A percentile compares a stretch with the other conserved stretches of the same genome.
phyloP scores from a whole-genome alignment of 2,797 vertebrate genomes.

The Champsocephalus esox region DNA sequence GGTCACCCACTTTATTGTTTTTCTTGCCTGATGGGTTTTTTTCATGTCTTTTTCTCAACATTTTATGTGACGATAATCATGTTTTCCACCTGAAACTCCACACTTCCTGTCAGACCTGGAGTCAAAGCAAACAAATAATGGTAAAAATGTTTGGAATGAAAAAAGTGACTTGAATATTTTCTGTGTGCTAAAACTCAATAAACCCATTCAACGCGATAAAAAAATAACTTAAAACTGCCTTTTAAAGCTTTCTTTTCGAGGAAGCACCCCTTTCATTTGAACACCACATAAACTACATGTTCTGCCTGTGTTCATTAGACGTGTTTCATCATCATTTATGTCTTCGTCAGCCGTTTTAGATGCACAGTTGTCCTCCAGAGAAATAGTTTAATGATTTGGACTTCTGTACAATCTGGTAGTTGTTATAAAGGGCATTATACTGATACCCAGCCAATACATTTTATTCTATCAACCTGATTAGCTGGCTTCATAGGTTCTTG shows the following conservation, averaged over 20 bases:
- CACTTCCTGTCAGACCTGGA: constrained; percentile 21
- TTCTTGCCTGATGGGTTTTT: constrained; percentile 11
- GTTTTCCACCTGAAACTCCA: constrained; percentile 34
- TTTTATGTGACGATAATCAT: constrained; percentile 27
- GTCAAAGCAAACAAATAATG: constrained; percentile 2
- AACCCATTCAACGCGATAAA: constrained; percentile 6
- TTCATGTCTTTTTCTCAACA: constrained; percentile 18
- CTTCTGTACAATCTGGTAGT: constrained; percentile 34
- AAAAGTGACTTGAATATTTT: constrained; percentile 22
- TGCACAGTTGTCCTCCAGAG: constrained; percentile 14
- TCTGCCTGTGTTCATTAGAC: constrained; percentile 15
- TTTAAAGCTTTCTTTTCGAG: constrained; percentile 22
- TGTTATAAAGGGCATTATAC: constrained; percentile 40
- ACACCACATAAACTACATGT: neutral
- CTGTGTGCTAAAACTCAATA: constrained; percentile 23
- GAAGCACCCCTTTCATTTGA: constrained; percentile 34
- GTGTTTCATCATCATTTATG: constrained; percentile 1
- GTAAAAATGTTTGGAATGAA: constrained; percentile 20
- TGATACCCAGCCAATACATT: constrained; percentile 28
- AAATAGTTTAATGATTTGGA: constrained; percentile 16
- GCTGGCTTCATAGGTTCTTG: constrained; percentile 35
- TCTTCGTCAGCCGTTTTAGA: constrained; percentile 23
- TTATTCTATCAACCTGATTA: constrained; percentile 29
- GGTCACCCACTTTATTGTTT: neutral
- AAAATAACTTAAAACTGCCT: constrained; percentile 5